These are phyloP conservation scores for Scaeva pyrastri DNA, from an alignment of 2,888 invertebrate species.

Conservation along the genomic window DNA sequence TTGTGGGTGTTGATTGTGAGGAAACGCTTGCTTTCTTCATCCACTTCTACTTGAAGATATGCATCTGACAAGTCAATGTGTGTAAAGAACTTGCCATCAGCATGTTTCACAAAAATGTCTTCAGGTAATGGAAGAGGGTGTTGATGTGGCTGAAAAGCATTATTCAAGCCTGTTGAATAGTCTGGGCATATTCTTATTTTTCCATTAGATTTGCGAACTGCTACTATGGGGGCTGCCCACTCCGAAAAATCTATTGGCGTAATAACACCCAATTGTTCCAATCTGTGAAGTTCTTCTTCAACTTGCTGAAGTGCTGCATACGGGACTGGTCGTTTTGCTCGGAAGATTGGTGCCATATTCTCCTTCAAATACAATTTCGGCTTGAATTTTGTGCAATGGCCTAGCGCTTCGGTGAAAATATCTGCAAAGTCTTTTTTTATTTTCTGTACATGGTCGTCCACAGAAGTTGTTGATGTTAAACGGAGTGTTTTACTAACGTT, in stretches of 20 bases:
- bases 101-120: conserved; percentile 31
- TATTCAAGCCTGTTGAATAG: conserved; percentile 57
- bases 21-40: conserved; percentile 9
- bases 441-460: not conserved
- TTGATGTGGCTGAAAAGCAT: conserved; percentile 14
- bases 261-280: conserved; percentile 67
- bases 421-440: conserved; percentile 30
- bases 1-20: conserved; percentile 44
- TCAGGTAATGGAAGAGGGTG: conserved; percentile 41
- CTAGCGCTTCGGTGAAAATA: no score
- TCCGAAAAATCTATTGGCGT: conserved; percentile 48
- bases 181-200: conserved; percentile 70
- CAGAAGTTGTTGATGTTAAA: conserved; percentile 8
- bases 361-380: no score
- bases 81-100: conserved; percentile 8
- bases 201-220: conserved; percentile 54
- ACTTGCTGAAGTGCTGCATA: conserved; percentile 10
- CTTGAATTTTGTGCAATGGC: no score
- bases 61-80: conserved; percentile 44
- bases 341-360: no score
- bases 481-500: conserved; percentile 12
- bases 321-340: no score
- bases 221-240: conserved; percentile 39
- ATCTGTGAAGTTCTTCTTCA: conserved; percentile 31
- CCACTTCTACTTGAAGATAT: conserved; percentile 43